A percentile compares a stretch with the other conserved stretches of the same genome.
Conservation (phyloP, 2,797 vertebrate species). For the Myripristis jacobus region DNA sequence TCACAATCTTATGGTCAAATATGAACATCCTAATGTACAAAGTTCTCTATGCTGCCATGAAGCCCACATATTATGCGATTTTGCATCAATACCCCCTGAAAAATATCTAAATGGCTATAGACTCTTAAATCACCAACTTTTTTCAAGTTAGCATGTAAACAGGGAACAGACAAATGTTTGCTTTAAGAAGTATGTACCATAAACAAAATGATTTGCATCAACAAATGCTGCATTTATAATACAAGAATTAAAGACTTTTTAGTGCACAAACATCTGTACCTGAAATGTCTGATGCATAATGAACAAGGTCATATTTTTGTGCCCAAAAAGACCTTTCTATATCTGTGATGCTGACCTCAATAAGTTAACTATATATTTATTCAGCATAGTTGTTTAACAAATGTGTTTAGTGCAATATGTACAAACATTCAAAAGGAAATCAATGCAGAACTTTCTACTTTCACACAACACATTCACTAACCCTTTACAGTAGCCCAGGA, state of each 20-base stretch:
- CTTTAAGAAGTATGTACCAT: conserved; percentile 7
- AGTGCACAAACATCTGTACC: conserved; percentile 56
- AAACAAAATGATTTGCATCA: conserved; percentile 13
- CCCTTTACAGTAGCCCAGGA: conserved; percentile 32
- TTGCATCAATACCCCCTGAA: not conserved
- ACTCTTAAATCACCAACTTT: conserved; percentile 18
- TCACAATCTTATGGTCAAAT: conserved; percentile 15
- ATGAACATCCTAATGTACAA: conserved; percentile 26
- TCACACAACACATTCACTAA: conserved; percentile 24
- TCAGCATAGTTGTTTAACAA: conserved; percentile 33
- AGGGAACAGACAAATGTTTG: conserved; percentile 6
- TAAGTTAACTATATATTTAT: conserved; percentile 61
- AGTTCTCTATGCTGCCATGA: conserved; percentile 8
- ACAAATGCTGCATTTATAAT: conserved; percentile 37
- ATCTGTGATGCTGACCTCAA: conserved; percentile 36
- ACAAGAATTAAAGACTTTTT: conserved; percentile 50
- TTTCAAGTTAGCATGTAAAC: conserved; percentile 45
- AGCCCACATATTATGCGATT: conserved; percentile 5
- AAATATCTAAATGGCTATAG: not conserved
- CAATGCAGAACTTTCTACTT: conserved; percentile 10
- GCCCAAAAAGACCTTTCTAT: conserved; percentile 23
- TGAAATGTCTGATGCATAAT: conserved; percentile 55
- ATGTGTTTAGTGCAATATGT: conserved; percentile 49
- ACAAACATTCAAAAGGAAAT: conserved; percentile 54
- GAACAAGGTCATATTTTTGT: conserved; percentile 49